Evolutionary conservation across 2,113 vertebrate genomes (phyloP), one percentile per base, ranked within the genome.

Genomic region (Lichenostomus cassidix): DNA sequence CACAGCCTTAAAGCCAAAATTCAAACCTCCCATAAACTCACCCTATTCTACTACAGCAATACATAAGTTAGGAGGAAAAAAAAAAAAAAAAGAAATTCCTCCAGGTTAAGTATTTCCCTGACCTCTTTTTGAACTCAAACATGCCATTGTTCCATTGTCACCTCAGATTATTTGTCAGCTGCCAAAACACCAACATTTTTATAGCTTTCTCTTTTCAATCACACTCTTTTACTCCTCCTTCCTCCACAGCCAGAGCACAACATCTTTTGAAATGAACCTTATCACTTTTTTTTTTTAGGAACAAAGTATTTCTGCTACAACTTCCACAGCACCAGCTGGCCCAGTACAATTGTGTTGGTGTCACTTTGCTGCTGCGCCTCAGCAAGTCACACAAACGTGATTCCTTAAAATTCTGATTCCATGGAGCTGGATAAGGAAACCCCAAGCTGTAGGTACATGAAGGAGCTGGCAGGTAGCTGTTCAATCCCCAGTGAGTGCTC

Each of bases 351-450:
- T 19, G 37, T 4, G 22, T 0, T 6, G 29, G 59, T 3, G 15
- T 42, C 37, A 3, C 17, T 24, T 33, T 31, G 60, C 65, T 20
- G 59, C 50, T 10, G 23, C 3, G 5, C 11, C 65, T 41, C 79
- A 31, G 27, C 0, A 3, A 68, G 15, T 10, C 53, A 39, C 22
- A 46, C 29, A 12, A 10, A 41, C 16, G 12, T 9, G 0, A 6
- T 8, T 41, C 16, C 8, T 23, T 4, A 29, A 70, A 23, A 88
- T n/a, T 37, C 31, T 8, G 28, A 33, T 7, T 5, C 10, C 35
- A 14, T 1, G 1, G 0, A n/a, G 44, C 31, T 59, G 50, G 23
- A 8, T 6, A 49, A 60, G 0, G 8, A 15, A 42, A 27, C 2
- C 37, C 60, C 15, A 14, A 14, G 42, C 8, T 68, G 47, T 5